Evolutionary conservation across 2,888 invertebrate genomes (phyloP).

Genomic region (Mycalesis mineus): DNA sequence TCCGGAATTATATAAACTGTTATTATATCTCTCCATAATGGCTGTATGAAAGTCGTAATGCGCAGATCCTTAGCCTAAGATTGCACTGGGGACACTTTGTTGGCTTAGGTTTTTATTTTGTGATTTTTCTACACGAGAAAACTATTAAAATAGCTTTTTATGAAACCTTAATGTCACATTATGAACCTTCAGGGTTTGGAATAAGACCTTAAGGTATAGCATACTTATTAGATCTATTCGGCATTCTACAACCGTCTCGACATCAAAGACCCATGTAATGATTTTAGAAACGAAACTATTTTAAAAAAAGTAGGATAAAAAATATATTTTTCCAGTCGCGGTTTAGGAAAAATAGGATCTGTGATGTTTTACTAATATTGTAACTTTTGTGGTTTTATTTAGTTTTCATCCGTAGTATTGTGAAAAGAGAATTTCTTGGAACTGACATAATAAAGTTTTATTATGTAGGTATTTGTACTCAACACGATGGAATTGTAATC

Average conservation of each 20-base stretch:
- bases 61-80: conserved; percentile 7
- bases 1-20: conserved; percentile 6
- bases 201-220: no score
- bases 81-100: not conserved
- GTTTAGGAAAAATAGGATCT: no score
- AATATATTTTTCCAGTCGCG: no score
- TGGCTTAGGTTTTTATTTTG: not conserved
- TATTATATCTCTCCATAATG: conserved; percentile 2
- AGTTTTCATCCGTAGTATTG: not conserved
- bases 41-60: conserved; percentile 2
- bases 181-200: no score
- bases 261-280: no score
- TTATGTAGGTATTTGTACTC: conserved; percentile 2
- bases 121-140: not conserved
- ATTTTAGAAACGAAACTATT: no score
- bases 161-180: no score
- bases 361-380: no score
- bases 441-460: conserved; percentile 24
- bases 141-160: not conserved
- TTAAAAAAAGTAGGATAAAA: no score
- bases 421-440: not conserved
- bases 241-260: no score
- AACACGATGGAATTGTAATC: not conserved
- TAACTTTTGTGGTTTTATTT: no score
- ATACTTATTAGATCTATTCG: no score